Conservation (phyloP, 2,888 invertebrate genomes). For the Troides helena region DNA sequence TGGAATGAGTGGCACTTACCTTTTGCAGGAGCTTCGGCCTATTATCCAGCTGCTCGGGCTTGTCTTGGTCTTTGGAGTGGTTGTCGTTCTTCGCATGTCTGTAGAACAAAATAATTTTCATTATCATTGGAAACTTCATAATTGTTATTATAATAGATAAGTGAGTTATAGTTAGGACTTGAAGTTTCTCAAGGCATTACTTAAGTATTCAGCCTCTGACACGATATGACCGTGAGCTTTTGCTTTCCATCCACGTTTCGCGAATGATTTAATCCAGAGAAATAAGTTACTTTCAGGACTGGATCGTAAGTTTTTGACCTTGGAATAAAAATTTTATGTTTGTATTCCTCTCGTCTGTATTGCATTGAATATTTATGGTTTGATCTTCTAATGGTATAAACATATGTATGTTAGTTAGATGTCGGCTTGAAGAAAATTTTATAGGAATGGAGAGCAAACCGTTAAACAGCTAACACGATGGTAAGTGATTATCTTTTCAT, state of each 20-base stretch:
- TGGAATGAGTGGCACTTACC: conserved; percentile 45
- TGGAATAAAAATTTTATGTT: conserved; percentile 10
- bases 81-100: conserved; percentile 52
- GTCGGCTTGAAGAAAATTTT: no score
- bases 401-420: no score
- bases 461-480: no score
- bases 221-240: conserved; percentile 10
- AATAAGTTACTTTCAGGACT: conserved; percentile 8
- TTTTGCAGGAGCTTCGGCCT: conserved; percentile 79
- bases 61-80: conserved; percentile 47
- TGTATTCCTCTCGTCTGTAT: not conserved
- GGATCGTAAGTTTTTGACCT: conserved; percentile 14
- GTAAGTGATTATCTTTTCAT: no score
- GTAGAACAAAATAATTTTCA: conserved; percentile 36
- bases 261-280: conserved; percentile 12
- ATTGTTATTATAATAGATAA: not conserved
- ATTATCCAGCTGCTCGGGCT: conserved; percentile 81
- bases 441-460: no score
- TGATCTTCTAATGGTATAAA: no score
- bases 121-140: not conserved
- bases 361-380: not conserved
- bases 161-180: not conserved
- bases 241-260: conserved; percentile 15
- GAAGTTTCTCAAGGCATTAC: conserved; percentile 11
- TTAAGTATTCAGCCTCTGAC: conserved; percentile 15